Percentiles rank a stretch among this genome's conserved stretches.
Conservation (phyloP, 2,113 vertebrate species). For the Brienomyrus brachyistius region DNA sequence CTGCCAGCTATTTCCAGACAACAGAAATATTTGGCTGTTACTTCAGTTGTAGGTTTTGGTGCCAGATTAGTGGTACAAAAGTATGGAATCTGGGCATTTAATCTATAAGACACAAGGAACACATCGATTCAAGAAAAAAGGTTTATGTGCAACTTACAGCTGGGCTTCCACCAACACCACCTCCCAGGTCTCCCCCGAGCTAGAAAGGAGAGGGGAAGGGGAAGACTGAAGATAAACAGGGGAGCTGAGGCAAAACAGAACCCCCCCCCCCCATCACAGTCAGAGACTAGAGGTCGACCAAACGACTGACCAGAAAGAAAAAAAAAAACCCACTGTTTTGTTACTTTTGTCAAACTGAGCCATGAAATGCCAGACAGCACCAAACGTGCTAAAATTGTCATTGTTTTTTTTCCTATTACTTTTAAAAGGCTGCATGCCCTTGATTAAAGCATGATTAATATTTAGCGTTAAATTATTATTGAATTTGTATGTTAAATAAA, state of each 20-base stretch:
- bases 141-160: conserved; percentile 84
- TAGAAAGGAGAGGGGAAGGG: conserved; percentile 62
- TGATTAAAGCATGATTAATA: not conserved
- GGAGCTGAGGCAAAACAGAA: conserved; percentile 17
- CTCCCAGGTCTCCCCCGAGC: conserved; percentile 99
- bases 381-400: not conserved
- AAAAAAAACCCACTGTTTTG: not conserved
- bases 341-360: not conserved
- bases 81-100: not conserved
- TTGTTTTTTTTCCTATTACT: not conserved
- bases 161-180: conserved; percentile 99
- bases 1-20: not conserved
- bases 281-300: not conserved
- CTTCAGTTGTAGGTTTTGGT: not conserved
- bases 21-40: not conserved
- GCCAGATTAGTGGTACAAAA: not conserved
- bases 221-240: not conserved
- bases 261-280: not conserved
- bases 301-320: not conserved
- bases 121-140: conserved; percentile 27
- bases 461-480: not conserved
- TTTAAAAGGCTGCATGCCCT: not conserved
- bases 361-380: not conserved
- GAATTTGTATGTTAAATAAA: not conserved
- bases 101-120: conserved; percentile 26